Percentiles rank a stretch among this genome's conserved stretches.
These are phyloP conservation scores for Raja brachyura DNA, from an alignment of 2,113 vertebrate genomes.

Conservation along the genomic window DNA sequence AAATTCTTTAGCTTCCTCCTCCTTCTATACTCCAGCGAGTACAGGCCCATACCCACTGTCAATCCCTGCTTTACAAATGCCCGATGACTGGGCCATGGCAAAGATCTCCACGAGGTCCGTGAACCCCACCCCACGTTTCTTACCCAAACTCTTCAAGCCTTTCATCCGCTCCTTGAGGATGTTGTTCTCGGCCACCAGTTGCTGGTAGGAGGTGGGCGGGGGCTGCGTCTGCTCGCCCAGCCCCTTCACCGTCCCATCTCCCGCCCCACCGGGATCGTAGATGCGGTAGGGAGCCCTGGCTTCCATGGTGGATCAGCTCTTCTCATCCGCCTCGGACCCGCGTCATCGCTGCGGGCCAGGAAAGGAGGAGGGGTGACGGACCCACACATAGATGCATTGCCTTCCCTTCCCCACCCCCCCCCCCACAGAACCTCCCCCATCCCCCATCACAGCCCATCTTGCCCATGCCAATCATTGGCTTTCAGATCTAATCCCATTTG, in stretches of 20 bases:
- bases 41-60: no score
- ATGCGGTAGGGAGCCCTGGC: constrained; percentile 89
- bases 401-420: no score
- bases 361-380: not conserved
- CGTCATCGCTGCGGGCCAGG: not conserved
- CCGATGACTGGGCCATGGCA: no score
- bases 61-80: no score
- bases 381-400: no score
- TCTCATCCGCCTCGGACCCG: constrained; percentile 48
- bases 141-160: constrained; percentile 89
- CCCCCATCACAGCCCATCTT: no score
- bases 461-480: no score
- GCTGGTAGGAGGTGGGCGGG: constrained; percentile 68
- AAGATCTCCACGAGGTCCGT: no score
- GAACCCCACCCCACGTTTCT: constrained; percentile 11
- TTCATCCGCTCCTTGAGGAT: constrained; percentile 89
- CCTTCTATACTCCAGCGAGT: no score
- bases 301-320: constrained; percentile 67
- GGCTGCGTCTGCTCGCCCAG: constrained; percentile 58
- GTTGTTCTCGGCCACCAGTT: constrained; percentile 80
- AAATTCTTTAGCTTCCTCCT: no score
- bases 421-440: no score
- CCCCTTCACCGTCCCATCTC: constrained; percentile 53
- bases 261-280: constrained; percentile 83
- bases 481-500: no score